Conservation (phyloP, 1,140 invertebrate species). For the Streblospio benedicti region DNA sequence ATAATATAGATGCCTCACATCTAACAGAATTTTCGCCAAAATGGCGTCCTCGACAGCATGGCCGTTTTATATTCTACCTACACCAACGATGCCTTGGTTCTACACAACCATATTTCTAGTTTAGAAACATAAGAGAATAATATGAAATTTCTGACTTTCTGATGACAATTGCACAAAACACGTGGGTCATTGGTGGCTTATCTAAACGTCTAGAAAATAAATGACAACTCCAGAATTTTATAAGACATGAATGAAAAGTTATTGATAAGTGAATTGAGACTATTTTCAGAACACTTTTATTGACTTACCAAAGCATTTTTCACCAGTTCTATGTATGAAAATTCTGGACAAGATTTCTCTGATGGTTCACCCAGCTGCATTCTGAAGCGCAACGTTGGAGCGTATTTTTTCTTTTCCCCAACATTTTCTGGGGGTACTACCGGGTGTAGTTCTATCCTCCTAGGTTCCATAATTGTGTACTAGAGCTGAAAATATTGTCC, state of each 20-base stretch:
- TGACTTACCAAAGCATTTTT: conserved; percentile 54
- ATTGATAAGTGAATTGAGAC: neutral
- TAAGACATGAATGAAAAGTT: neutral
- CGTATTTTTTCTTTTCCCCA: conserved; percentile 46
- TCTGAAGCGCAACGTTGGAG: conserved; percentile 53
- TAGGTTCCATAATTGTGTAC: conserved; percentile 52
- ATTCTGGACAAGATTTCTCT: conserved; percentile 57
- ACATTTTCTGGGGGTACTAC: conserved; percentile 32
- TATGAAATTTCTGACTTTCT: too few species aligned
- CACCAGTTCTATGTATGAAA: conserved; percentile 56
- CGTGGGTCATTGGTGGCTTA: too few species aligned
- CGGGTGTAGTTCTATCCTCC: conserved; percentile 48
- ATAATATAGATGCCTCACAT: too few species aligned
- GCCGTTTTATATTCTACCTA: too few species aligned
- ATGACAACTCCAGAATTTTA: too few species aligned
- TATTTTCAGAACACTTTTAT: neutral
- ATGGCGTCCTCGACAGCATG: too few species aligned
- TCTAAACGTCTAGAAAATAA: too few species aligned
- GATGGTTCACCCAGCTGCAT: conserved; percentile 56
- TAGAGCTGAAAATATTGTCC: neutral
- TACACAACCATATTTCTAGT: too few species aligned
- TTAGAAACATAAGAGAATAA: too few species aligned
- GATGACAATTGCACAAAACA: too few species aligned
- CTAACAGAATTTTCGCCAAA: too few species aligned
- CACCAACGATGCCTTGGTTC: too few species aligned